Base-by-base conservation (phyloP, 35 echinoderm and acorn worm species). In the Ophioderma brevispina region DNA sequence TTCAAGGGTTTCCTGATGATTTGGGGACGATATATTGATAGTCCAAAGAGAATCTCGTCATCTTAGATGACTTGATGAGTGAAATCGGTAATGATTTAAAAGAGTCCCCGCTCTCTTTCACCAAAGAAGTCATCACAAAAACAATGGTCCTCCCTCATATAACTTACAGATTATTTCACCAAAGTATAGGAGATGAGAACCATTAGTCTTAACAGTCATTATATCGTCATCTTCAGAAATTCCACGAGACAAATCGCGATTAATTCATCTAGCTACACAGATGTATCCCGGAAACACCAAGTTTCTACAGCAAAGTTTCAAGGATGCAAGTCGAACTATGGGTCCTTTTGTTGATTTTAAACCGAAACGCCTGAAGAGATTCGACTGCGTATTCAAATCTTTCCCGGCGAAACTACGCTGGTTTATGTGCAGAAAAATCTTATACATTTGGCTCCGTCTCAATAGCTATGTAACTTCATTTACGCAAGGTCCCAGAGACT, bases 121-220 rank as follows among this genome's bases (percentile, higher is more conserved):
- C 89, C 33, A 95, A 92, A 79, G 94, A 89, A 25, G 55, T 63
- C 39, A 82, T 87, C 78, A 82, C 87, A 40, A 76, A 84, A 70
- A 92, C 88, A 41, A 6, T 87, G 19, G 38, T 75, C 11, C 89
- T 95, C 13, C 79, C 92, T 25, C 92, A 70, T 38, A 94, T 94
- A 33, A 49, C 80, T 42, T 88, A 94, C 82, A 94, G 91, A 82
- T 77, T 94, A 36, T 94, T 95, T 88, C 85, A 95, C 30, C 36
- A 64, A 17, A 84, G 90, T 37, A 91, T 87, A 92, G 33, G 90
- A 95, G 63, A 81, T 81, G 21, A 23, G 93, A 33, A 95, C 92
- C 64, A 94, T 94, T 19, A 93, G 80, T 50, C 81, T 94, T 23
- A 94, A 94, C 39, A 38, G 80, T 39, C 64, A 94, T 37, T 89